A percentile compares a stretch with the other conserved stretches of the same genome.
phyloP scores from a whole-genome alignment of 2,113 vertebrate species.

The Lepus timidus region DNA sequence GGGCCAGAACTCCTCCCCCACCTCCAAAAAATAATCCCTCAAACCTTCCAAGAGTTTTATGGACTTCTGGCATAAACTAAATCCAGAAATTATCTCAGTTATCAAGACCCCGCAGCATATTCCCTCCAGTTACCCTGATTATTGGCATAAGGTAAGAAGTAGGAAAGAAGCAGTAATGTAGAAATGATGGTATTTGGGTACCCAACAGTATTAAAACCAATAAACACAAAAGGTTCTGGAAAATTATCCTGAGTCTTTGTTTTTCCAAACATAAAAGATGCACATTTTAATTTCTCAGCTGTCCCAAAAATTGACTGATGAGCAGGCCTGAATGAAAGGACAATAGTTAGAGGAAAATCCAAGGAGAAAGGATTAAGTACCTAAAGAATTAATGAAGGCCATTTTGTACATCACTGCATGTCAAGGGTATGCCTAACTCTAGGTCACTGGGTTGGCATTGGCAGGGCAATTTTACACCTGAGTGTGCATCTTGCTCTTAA shows the following conservation, averaged over 20 bases:
- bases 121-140: not conserved
- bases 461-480: not conserved
- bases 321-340: not conserved
- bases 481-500: not conserved
- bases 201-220: not conserved
- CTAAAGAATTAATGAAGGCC: not conserved
- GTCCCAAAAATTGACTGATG: not conserved
- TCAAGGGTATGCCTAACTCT: not conserved
- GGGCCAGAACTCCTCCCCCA: not conserved
- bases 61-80: not conserved
- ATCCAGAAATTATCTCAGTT: not conserved
- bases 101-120: not conserved
- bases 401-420: not conserved
- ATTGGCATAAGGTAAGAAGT: not conserved
- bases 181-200: not conserved
- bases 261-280: constrained; percentile 11
- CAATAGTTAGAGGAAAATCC: not conserved
- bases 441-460: not conserved
- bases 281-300: not conserved
- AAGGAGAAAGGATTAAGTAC: not conserved
- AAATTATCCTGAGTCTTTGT: not conserved
- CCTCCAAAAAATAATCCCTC: not conserved
- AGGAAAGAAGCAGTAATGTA: not conserved
- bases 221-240: not conserved
- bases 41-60: not conserved